phyloP scores from a whole-genome alignment of 2,797 vertebrate genomes.

The Microchirus variegatus region DNA sequence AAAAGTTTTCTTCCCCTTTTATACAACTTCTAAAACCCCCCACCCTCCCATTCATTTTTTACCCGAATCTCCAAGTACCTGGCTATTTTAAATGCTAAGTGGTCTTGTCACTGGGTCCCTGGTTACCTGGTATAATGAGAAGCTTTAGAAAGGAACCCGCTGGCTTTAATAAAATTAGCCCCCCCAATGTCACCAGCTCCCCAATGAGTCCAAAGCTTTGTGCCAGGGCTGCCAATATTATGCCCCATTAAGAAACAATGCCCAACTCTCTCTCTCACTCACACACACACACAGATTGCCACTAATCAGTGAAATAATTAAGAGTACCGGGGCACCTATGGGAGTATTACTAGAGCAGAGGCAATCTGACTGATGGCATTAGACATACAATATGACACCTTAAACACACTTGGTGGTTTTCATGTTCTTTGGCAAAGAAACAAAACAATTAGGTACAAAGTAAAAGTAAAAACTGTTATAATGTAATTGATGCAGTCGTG shows the following conservation, averaged over 20 bases:
- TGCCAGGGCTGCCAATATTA: conserved; percentile 61
- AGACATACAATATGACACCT: conserved; percentile 10
- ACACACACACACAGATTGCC: conserved; percentile 36
- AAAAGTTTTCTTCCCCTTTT: conserved; percentile 34
- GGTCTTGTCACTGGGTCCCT: conserved; percentile 55
- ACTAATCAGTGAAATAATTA: conserved; percentile 58
- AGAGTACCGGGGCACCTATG: conserved; percentile 29
- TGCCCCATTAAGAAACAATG: conserved; percentile 63
- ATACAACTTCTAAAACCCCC: conserved; percentile 13
- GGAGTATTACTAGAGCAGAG: conserved; percentile 28
- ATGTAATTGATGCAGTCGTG: neutral
- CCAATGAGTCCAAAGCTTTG: conserved; percentile 52
- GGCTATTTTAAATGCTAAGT: conserved; percentile 63
- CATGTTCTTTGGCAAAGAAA: neutral
- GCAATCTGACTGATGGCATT: conserved; percentile 52
- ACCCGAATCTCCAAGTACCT: conserved; percentile 49
- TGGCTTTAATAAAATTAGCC: conserved; percentile 73
- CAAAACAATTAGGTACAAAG: neutral
- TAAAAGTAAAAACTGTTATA: neutral
- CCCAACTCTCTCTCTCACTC: conserved; percentile 1
- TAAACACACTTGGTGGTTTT: conserved; percentile 11
- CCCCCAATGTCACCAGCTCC: conserved; percentile 46
- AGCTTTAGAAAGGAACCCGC: conserved; percentile 60
- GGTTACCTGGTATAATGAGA: conserved; percentile 57
- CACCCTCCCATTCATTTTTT: conserved; percentile 42